phyloP scores from a whole-genome alignment of 2,113 vertebrate genomes.

The Macheiramphus alcinus region DNA sequence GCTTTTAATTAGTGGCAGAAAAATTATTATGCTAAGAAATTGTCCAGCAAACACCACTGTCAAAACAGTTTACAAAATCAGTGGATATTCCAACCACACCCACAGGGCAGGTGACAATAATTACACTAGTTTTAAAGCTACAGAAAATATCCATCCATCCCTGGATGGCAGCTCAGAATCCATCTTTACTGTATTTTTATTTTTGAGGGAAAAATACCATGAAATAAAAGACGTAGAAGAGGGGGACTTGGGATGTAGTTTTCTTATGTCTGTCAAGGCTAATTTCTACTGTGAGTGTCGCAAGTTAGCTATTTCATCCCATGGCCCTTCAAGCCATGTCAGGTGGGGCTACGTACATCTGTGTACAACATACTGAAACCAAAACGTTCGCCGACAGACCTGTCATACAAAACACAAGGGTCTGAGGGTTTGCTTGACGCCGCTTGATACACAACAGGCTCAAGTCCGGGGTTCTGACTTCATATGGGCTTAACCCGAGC shows the following conservation, averaged over 20 bases:
- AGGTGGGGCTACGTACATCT: not conserved
- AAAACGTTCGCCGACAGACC: fast-evolving
- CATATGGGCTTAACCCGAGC: not conserved
- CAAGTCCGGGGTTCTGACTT: not conserved
- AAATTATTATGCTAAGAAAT: not conserved
- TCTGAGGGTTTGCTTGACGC: not conserved
- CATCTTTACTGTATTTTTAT: not conserved
- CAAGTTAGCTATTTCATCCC: not conserved
- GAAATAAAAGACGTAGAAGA: not conserved
- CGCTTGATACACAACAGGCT: fast-evolving
- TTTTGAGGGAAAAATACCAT: not conserved
- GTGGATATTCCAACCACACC: not conserved
- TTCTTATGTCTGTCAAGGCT: not conserved
- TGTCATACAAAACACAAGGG: not conserved
- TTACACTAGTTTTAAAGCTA: not conserved
- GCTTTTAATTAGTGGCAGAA: not conserved
- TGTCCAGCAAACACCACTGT: not conserved
- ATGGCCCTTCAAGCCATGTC: not conserved
- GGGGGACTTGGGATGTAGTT: not conserved
- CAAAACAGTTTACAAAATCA: constrained; percentile 17
- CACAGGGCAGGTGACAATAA: not conserved
- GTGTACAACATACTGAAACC: not conserved
- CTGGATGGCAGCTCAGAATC: not conserved
- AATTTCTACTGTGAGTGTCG: not conserved
- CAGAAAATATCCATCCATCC: not conserved